Evolutionary conservation across 2,888 invertebrate genomes (phyloP), one percentile per base, ranked within the genome.

Genomic region (Drosophila prolongata): DNA sequence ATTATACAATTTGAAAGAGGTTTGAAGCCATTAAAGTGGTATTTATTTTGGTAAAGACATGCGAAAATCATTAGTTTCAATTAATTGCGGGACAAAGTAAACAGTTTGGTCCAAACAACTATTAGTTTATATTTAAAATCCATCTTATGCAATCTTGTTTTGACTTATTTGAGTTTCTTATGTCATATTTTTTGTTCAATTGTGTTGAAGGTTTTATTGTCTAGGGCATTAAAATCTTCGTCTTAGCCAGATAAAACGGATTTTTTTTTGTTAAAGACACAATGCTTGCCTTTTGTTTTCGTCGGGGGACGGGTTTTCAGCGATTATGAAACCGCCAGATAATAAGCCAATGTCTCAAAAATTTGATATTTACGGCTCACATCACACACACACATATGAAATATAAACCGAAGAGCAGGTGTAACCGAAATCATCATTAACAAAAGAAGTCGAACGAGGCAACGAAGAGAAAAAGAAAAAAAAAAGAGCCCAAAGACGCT

Each of bases 291-390:
- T 53, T n/a, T 42, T 68, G 35, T 34, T 37, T 47, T 11, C 35
- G 19, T 47, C 55, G 55, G 34, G 47, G 58, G 77, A 69, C 64
- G 61, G 61, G 42, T 61, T 68, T 56, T 35, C 54, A 69, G 49
- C 70, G 81, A 89, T 83, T 83, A 89, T 80, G 85, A 89, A 89
- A 83, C 55, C 44, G 61, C 46, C 61, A 68, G 69, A 72, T 79
- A 77, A 75, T 60, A 53, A 56, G 43, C 60, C 71, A 59, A 71
- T 71, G 75, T 66, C 71, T 62, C 44, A 65, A 59, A 74, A 75
- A 79, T 60, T 62, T 71, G 69, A 67, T 67, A 67, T 69, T 66
- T 66, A 56, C 42, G 34, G 46, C 70, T 56, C 69, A 24, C 54
- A 68, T 38, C 40, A 37, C 44, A 11, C 54, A 11, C 54, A 11